Base-by-base conservation (phyloP, 2,797 vertebrate species). In the Micromesistius poutassou region DNA sequence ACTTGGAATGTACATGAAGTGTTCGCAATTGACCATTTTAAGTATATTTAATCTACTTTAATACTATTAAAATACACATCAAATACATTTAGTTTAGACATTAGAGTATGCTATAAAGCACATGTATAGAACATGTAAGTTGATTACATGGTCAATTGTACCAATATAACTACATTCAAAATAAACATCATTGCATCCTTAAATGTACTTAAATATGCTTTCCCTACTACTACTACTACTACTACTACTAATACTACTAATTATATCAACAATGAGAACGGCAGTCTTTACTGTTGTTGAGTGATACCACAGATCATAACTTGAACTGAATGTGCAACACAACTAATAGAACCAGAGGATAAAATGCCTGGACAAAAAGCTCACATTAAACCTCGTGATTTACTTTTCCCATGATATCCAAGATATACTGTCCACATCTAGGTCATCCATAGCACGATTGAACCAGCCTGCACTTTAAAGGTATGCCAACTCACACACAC, bases 301-400 rank as follows among this genome's bases (percentile, higher is more conserved):
- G 46, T 55, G 46, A n/a, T 19, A 55, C 46, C 46, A 55, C 46
- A n/a, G 46, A 22, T 22, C n/a, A n/a, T 55, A 12, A 19, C 28
- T 13, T 73, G 28, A 80, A 88, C 91, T 72, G 33, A 81, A 81
- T 86, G 40, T 86, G 13, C 84, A 89, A 90, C 86, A 55, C 4
- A 55, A 55, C 66, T 82, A 91, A 92, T 90, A 76, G 78, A 89
- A 85, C 77, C 82, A 68, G 40, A 77, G 66, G 73, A 84, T 46
- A 50, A 77, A 33, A 72, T 83, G 76, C 90, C 89, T 88, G 89
- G 90, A 92, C 83, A 62, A 74, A 85, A 88, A 90, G 84, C 78
- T 84, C 76, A 89, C 74, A 68, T 80, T 25, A 14, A 22, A 87
- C 87, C 88, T 90, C 86, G 90, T 91, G 89, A 83, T 88, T 80